Evolutionary conservation across 2,888 invertebrate species (phyloP).

Genomic region (Scaptomyza flava): DNA sequence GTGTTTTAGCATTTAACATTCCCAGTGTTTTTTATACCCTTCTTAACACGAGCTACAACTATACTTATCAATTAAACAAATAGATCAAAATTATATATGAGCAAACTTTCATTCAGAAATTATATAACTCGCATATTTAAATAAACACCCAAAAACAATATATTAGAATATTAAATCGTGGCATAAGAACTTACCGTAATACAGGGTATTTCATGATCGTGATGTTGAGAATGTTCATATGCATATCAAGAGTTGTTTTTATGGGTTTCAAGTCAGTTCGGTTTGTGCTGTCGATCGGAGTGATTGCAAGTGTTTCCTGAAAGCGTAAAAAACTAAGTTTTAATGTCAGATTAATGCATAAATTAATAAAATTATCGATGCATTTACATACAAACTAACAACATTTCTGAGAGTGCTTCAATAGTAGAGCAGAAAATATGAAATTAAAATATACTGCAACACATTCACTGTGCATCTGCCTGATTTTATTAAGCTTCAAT

Average conservation of each 20-base stretch:
- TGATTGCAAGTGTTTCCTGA: constrained; percentile 25
- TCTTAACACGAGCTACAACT: too few species aligned
- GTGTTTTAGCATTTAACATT: too few species aligned
- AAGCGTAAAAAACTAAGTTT: constrained; percentile 8
- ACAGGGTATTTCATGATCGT: constrained; percentile 14
- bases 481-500: constrained; percentile 21
- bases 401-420: background rate
- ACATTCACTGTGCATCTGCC: constrained; percentile 21
- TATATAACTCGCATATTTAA: too few species aligned
- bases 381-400: background rate
- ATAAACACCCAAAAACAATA: too few species aligned
- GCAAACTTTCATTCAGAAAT: too few species aligned
- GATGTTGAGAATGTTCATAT: background rate
- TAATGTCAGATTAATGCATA: constrained; percentile 9
- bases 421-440: constrained; percentile 16
- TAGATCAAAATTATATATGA: too few species aligned
- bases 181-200: background rate
- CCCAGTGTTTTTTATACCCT: too few species aligned
- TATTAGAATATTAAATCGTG: too few species aligned
- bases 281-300: constrained; percentile 48
- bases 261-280: constrained; percentile 48
- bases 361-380: background rate
- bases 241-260: constrained; percentile 9
- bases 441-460: constrained; percentile 13
- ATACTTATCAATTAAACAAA: too few species aligned